These are phyloP conservation scores for Galerucella pusilla DNA, from an alignment of 2,888 invertebrate genomes.

Conservation along the genomic window DNA sequence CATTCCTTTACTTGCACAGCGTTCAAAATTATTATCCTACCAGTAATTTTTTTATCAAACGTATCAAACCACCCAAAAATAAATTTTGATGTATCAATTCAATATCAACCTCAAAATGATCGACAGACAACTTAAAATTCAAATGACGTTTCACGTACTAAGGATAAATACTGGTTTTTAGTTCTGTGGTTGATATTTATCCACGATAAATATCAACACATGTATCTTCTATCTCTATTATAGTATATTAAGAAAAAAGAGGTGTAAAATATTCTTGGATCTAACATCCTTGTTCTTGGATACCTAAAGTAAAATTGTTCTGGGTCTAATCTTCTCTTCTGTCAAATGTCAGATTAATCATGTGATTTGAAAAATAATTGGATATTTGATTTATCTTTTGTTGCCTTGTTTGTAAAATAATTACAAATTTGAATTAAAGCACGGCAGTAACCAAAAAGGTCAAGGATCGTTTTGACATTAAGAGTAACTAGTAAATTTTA, in stretches of 20 bases:
- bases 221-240: not conserved
- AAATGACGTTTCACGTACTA: slow-evolving; percentile 1
- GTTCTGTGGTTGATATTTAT: no score
- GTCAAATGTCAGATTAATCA: not conserved
- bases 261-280: not conserved
- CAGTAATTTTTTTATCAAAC: slow-evolving; percentile 16
- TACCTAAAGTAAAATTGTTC: no score
- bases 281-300: no score
- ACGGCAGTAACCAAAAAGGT: slow-evolving; percentile 11
- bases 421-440: not conserved
- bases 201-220: not conserved
- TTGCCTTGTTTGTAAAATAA: slow-evolving; percentile 1
- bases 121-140: slow-evolving; percentile 12
- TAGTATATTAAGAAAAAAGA: not conserved
- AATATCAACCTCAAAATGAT: slow-evolving; percentile 20
- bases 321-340: not conserved
- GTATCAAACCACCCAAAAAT: slow-evolving; percentile 8
- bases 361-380: slow-evolving; percentile 5
- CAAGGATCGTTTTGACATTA: slow-evolving; percentile 5
- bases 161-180: no score
- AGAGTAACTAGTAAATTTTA: not conserved
- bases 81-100: slow-evolving; percentile 17
- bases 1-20: slow-evolving; percentile 7
- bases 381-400: not conserved
- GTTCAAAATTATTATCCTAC: slow-evolving; percentile 8